A percentile compares a stretch with the other conserved stretches of the same genome.
phyloP scores from a whole-genome alignment of 2,113 vertebrate genomes.

The Galbula dea region DNA sequence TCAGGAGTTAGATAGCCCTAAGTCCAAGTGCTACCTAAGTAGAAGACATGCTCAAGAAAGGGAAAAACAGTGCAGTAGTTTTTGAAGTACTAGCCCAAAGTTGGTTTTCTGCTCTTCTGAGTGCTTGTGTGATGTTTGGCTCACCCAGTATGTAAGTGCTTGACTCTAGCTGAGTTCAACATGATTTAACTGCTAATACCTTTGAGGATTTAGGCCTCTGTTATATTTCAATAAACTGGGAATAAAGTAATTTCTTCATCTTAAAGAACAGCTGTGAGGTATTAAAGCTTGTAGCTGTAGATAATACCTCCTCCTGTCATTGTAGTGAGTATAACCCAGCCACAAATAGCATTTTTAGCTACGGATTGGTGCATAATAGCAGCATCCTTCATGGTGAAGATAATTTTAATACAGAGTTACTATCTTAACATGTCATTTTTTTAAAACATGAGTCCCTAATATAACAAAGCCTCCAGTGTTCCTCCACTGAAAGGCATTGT shows the following conservation, averaged over 20 bases:
- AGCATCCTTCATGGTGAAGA: neutral
- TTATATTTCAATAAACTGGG: conserved; percentile 49
- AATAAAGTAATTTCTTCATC: conserved; percentile 42
- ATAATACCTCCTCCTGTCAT: neutral
- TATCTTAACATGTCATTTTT: neutral
- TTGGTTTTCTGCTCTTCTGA: neutral
- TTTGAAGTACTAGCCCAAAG: neutral
- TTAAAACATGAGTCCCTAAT: neutral
- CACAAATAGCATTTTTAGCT: neutral
- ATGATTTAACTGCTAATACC: conserved; percentile 26
- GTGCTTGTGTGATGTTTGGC: neutral
- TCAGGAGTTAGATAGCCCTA: neutral
- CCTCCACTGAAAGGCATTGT: neutral
- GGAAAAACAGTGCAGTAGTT: neutral
- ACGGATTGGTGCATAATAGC: neutral
- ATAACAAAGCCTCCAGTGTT: neutral
- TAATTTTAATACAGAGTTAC: neutral
- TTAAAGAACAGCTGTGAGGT: conserved; percentile 36
- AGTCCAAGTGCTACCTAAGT: neutral
- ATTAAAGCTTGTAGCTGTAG: conserved; percentile 16
- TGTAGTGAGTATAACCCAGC: neutral
- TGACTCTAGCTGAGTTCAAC: neutral
- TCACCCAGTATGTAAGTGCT: neutral
- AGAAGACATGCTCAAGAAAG: neutral
- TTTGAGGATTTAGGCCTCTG: conserved; percentile 35